Base-by-base conservation (phyloP, 2,888 invertebrate species). In the Furcula furcula region DNA sequence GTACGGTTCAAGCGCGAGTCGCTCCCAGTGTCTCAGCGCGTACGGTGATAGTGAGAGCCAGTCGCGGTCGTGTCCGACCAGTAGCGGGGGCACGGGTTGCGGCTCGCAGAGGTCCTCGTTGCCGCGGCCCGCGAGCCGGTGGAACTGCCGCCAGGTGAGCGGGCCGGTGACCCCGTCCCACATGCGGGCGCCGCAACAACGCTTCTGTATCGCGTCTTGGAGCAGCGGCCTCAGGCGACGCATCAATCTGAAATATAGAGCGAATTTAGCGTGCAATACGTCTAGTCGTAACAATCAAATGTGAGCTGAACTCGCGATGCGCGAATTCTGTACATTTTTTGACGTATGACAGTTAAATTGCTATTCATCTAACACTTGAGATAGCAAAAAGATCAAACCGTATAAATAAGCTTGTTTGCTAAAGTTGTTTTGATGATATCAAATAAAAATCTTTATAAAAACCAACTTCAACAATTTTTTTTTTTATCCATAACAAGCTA, bases 131-230 rank as follows among this genome's bases (percentile, higher is more conserved):
- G 98, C 98, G 41, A 98, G 90, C 40, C 97, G 92, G 90, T 98
- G 98, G 86, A 99, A 98, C 78, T 98, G 97, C 33, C 98, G 92
- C 99, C 99, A 99, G 1, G 99, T 99, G 7, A 99, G 92, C 16
- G 99, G 99, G 0, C 99, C 99, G 48, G 96, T 94, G 23, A 99
- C 97, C 33, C 97, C 96, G 78, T 98, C 98, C 95, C 98, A 98
- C 84, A 97, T 92, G 53, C 96, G 91, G 26, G 93, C 93, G 27
- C 94, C 94, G 61, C 95, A 94, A 53, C 95, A 94, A 59, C 97
- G 97, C 83, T 97, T 97, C 78, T 98, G 98, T 55, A 98, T 97
- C 39, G 98, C 98, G 74, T 98, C 97, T 77, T 98, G 98, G 29
- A 99, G 91, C 47, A 98, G 82, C 4, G 98, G 98, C 72, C 97